Conservation (phyloP, 2,888 invertebrate genomes). For the Orthosia gracilis region DNA sequence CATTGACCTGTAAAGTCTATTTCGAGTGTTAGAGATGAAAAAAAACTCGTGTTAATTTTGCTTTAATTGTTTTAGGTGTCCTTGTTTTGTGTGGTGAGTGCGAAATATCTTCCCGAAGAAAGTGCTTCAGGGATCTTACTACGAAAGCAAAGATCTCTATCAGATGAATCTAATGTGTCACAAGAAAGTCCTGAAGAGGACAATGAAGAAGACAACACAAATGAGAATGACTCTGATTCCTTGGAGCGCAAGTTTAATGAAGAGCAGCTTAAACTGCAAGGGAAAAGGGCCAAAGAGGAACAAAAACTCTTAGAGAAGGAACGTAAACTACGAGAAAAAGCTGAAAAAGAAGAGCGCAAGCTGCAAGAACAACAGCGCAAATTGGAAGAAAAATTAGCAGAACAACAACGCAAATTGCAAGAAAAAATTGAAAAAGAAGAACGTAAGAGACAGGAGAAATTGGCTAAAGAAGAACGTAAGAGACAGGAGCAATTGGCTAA, state of each 20-base stretch:
- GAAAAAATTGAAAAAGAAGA: conserved; percentile 76
- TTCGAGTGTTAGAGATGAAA: not conserved
- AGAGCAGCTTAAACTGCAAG: conserved; percentile 73
- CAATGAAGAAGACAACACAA: conserved; percentile 67
- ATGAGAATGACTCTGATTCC: conserved; percentile 64
- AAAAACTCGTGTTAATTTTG: not conserved
- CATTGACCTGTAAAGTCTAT: not conserved
- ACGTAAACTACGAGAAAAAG: conserved; percentile 66
- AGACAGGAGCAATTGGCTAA: conserved; percentile 70
- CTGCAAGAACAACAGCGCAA: conserved; percentile 74
- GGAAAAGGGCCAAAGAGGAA: conserved; percentile 68
- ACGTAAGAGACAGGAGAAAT: conserved; percentile 71
- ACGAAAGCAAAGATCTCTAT: conserved; percentile 74
- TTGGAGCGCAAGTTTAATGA: conserved; percentile 59
- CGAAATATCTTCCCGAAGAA: conserved; percentile 87
- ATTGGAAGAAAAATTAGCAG: conserved; percentile 71
- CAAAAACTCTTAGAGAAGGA: conserved; percentile 69
- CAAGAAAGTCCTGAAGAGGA: conserved; percentile 72
- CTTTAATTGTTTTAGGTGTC: conserved; percentile 79
- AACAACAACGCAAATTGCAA: conserved; percentile 72
- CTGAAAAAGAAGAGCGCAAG: conserved; percentile 71
- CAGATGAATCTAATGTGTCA: conserved; percentile 75
- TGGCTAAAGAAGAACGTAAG: conserved; percentile 72
- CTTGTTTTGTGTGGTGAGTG: conserved; percentile 82
- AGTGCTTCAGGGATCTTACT: conserved; percentile 72